phyloP scores from a whole-genome alignment of 1,140 invertebrate genomes.

The Eueides isabella region DNA sequence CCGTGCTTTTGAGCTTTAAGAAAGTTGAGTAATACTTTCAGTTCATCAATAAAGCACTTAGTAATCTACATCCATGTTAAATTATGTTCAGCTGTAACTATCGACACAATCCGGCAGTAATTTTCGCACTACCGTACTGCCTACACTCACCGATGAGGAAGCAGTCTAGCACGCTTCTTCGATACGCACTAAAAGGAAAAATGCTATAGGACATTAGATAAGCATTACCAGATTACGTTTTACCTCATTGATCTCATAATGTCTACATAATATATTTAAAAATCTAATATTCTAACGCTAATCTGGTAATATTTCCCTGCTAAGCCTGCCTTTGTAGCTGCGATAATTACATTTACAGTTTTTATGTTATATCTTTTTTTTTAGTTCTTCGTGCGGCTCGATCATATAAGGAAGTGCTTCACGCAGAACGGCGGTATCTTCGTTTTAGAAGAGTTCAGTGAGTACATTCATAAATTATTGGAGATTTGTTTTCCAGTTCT shows the following conservation, averaged over 20 bases:
- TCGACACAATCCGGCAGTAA: slow-evolving; percentile 3
- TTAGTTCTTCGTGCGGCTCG: slow-evolving; percentile 99
- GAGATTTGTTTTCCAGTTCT: not conserved
- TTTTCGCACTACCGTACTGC: slow-evolving; percentile 16
- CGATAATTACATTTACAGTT: not conserved
- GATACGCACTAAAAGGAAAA: slow-evolving; percentile 21
- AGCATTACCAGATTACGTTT: slow-evolving; percentile 18
- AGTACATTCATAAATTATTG: slow-evolving; percentile 80
- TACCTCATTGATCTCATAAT: not conserved
- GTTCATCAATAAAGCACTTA: not conserved
- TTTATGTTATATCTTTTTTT: slow-evolving; percentile 80
- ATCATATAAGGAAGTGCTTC: slow-evolving; percentile 99
- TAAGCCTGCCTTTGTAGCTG: slow-evolving; percentile 21
- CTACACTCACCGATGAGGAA: slow-evolving; percentile 10
- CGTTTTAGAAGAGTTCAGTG: slow-evolving; percentile 99
- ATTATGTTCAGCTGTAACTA: not conserved
- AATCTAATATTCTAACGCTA: not conserved
- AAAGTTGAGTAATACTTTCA: not conserved
- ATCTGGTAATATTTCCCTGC: slow-evolving; percentile 8
- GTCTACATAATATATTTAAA: not conserved
- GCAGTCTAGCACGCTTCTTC: slow-evolving; percentile 28
- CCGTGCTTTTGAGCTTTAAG: not conserved
- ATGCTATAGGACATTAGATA: slow-evolving; percentile 9
- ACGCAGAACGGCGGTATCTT: slow-evolving; percentile 99
- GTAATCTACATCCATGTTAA: not conserved